phyloP scores from a whole-genome alignment of 1,140 invertebrate species.

The Venturia canescens region DNA sequence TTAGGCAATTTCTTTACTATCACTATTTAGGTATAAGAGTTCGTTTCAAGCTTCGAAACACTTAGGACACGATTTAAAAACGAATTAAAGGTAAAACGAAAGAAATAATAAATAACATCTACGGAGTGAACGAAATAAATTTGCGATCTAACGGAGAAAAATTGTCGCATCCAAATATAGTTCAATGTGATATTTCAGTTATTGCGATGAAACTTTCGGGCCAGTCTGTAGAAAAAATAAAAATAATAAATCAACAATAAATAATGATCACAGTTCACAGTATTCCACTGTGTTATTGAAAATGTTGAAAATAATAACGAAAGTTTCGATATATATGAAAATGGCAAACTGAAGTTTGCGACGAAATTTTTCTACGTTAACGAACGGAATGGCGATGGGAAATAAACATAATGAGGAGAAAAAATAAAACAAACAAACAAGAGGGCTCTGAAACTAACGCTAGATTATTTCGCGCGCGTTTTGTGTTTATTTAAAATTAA shows the following conservation, averaged over 20 bases:
- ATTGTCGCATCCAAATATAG: neutral
- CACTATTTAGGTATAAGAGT: conserved; percentile 67
- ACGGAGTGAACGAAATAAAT: no score
- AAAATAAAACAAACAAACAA: neutral
- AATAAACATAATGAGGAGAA: neutral
- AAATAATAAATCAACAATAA: no score
- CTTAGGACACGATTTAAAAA: conserved; percentile 6
- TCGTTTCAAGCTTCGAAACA: conserved; percentile 29
- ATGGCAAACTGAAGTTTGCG: neutral
- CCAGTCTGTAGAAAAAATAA: no score
- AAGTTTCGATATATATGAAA: no score
- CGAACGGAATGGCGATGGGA: conserved; percentile 3
- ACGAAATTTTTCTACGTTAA: conserved; percentile 5
- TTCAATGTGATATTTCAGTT: neutral
- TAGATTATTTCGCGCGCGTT: neutral
- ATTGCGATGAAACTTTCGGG: neutral
- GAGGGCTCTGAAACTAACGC: no score
- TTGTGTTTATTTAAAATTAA: neutral
- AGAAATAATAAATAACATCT: neutral
- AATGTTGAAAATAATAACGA: no score
- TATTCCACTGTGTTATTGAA: no score
- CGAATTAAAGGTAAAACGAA: conserved; percentile 28
- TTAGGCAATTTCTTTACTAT: conserved; percentile 68
- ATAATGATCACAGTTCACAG: no score
- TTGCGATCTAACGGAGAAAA: no score